Conservation (phyloP, 2,113 vertebrate species). For the Leucoraja erinaceus region DNA sequence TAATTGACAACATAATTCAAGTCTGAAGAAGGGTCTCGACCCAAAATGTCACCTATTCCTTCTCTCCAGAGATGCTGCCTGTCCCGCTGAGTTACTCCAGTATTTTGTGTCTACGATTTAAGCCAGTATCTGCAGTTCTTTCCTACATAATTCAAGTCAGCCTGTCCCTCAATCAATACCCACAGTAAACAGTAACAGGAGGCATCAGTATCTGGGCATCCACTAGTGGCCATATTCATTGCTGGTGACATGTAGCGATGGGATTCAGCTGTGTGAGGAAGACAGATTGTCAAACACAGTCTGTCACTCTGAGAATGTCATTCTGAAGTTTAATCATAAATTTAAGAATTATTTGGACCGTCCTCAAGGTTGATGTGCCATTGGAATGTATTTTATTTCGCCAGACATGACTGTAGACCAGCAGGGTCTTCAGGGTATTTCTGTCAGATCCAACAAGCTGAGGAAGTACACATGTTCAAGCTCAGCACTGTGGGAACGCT, state of each 20-base stretch:
- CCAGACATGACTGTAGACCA: neutral
- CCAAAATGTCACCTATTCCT: too few species aligned
- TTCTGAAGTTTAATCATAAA: constrained; percentile 2
- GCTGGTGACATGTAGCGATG: neutral
- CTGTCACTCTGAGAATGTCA: neutral
- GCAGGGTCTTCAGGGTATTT: neutral
- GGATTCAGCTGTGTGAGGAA: neutral
- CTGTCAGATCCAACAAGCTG: neutral
- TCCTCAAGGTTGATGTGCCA: neutral
- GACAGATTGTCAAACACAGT: constrained; percentile 32
- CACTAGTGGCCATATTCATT: neutral
- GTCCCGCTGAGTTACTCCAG: too few species aligned
- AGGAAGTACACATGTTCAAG: neutral
- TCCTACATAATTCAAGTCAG: neutral
- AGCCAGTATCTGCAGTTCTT: too few species aligned
- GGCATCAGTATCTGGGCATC: neutral
- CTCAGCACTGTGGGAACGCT: neutral
- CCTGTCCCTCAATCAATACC: neutral
- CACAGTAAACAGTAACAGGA: constrained; percentile 11
- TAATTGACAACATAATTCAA: constrained; percentile 35
- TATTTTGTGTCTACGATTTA: too few species aligned
- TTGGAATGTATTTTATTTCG: neutral
- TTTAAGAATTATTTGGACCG: constrained; percentile 9
- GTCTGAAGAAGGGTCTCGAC: too few species aligned
- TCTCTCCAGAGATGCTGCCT: too few species aligned